phyloP scores from a whole-genome alignment of 2,888 invertebrate genomes.

The Neoascia interrupta region DNA sequence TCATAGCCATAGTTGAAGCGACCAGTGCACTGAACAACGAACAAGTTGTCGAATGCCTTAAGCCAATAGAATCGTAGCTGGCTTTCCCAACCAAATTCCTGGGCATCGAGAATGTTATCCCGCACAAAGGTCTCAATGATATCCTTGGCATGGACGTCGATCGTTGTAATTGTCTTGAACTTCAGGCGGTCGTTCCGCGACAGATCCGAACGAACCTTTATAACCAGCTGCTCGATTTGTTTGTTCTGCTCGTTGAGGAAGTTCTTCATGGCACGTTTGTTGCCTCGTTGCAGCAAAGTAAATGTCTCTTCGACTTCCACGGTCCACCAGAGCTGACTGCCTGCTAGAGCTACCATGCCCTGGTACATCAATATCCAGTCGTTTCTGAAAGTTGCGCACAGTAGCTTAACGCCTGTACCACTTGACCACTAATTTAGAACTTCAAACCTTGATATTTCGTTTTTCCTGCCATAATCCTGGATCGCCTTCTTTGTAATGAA shows the following conservation, averaged over 20 bases:
- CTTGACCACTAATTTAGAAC: background rate
- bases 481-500: constrained; percentile 93
- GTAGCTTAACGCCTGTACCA: constrained; percentile 4
- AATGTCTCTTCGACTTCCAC: constrained; percentile 96
- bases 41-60: constrained; percentile 88
- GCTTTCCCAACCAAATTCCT: constrained; percentile 96
- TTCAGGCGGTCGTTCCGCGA: constrained; percentile 91
- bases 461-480: constrained; percentile 90
- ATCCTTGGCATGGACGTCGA: constrained; percentile 95
- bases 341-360: constrained; percentile 92
- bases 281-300: constrained; percentile 83
- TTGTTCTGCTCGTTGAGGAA: constrained; percentile 87
- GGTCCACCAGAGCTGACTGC: constrained; percentile 97
- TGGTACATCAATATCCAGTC: constrained; percentile 95
- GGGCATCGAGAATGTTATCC: constrained; percentile 89
- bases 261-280: constrained; percentile 94
- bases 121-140: constrained; percentile 91
- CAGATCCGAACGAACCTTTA: constrained; percentile 85
- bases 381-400: too few relatives aligned
- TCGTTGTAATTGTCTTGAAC: constrained; percentile 92
- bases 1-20: constrained; percentile 96
- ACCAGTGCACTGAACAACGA: constrained; percentile 91
- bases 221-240: constrained; percentile 91
- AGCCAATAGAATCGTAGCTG: constrained; percentile 96
- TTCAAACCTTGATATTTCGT: constrained; percentile 84